Conservation (phyloP, 2,888 invertebrate species). For the Eurytoma californica region DNA sequence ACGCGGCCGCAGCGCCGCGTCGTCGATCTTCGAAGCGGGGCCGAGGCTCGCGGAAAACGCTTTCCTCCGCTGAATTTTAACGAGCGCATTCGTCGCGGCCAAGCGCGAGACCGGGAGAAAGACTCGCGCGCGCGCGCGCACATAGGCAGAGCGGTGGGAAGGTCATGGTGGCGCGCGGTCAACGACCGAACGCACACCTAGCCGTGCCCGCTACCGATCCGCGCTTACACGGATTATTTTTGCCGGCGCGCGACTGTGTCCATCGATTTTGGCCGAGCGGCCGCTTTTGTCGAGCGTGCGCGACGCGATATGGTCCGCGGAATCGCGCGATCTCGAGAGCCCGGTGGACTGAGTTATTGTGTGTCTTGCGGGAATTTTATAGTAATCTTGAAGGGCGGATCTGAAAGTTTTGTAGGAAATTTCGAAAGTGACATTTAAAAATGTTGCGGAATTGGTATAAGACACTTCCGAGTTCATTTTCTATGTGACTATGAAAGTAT, state of each 20-base stretch:
- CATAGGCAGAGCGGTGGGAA: constrained; percentile 28
- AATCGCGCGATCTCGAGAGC: no score
- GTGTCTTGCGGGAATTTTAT: no score
- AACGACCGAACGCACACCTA: constrained; percentile 19
- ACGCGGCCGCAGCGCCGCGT: no score
- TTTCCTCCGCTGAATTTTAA: constrained; percentile 55
- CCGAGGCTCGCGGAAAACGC: constrained; percentile 46
- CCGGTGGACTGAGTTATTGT: no score
- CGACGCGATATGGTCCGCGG: no score
- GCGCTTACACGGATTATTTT: constrained; percentile 14
- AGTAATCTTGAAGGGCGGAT: no score
- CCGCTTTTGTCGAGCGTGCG: no score
- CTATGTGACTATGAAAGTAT: no score
- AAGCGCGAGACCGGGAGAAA: neutral
- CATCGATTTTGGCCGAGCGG: constrained; percentile 6
- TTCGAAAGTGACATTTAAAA: no score
- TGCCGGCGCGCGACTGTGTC: neutral
- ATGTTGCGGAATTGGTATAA: no score
- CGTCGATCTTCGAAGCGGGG: neutral
- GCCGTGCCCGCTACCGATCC: neutral
- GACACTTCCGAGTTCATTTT: no score
- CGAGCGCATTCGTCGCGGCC: constrained; percentile 51
- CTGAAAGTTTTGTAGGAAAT: no score
- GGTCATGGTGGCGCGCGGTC: constrained; percentile 52
- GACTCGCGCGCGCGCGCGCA: neutral